Conservation (phyloP, 1,140 invertebrate genomes). For the Phymorhynchus buccinoides region DNA sequence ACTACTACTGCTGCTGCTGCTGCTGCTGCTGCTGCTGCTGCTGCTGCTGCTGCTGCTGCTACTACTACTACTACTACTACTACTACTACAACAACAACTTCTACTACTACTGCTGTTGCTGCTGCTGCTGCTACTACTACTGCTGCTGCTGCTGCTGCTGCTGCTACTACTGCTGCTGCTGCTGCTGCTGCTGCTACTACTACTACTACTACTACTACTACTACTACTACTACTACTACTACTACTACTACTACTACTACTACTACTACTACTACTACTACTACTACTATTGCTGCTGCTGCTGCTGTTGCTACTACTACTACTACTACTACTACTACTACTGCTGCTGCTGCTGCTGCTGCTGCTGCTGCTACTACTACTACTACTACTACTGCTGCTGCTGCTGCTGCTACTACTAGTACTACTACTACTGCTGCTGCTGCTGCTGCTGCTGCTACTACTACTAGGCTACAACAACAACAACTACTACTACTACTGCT, state of each 20-base stretch:
- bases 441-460: too few relatives aligned
- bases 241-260: conserved; percentile 38
- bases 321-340: neutral
- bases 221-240: conserved; percentile 38
- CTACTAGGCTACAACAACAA: conserved; percentile 27
- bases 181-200: conserved; percentile 16
- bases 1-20: conserved; percentile 11
- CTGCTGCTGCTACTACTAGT: conserved; percentile 27
- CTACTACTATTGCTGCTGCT: neutral
- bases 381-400: conserved; percentile 20
- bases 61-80: conserved; percentile 13
- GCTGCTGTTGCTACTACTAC: neutral
- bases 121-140: conserved; percentile 19
- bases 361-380: neutral
- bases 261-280: conserved; percentile 22
- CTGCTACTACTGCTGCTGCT: conserved; percentile 14
- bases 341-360: conserved; percentile 9
- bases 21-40: conserved; percentile 37
- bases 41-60: conserved; percentile 33
- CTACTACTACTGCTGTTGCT: conserved; percentile 29
- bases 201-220: conserved; percentile 18
- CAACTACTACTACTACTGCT: conserved; percentile 36
- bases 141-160: neutral
- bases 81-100: conserved; percentile 22
- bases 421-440: conserved; percentile 33